Conservation (phyloP, 2,888 invertebrate species). For the Parnassius apollo region DNA sequence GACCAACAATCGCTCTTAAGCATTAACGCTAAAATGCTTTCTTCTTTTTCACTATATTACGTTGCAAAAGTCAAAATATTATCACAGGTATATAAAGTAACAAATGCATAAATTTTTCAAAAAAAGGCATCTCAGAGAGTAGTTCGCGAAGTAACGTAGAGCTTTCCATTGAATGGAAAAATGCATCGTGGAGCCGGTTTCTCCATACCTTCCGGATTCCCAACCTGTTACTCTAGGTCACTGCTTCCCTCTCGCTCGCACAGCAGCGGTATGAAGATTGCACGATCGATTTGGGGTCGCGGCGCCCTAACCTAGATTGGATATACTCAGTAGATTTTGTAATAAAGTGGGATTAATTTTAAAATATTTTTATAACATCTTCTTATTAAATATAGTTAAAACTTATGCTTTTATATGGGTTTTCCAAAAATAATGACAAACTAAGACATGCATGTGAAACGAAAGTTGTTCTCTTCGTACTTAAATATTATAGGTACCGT, state of each 20-base stretch:
- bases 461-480: too few relatives aligned
- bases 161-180: conserved; percentile 80
- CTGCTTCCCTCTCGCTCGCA: conserved; percentile 59
- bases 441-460: too few relatives aligned
- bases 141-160: conserved; percentile 58
- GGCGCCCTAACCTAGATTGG: conserved; percentile 78
- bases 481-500: too few relatives aligned
- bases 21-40: too few relatives aligned
- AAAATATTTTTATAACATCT: background rate
- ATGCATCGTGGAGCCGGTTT: conserved; percentile 76
- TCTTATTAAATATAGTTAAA: too few relatives aligned
- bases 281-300: conserved; percentile 74
- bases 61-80: background rate
- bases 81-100: background rate
- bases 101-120: conserved; percentile 7
- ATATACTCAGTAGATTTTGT: conserved; percentile 62
- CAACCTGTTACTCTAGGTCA: conserved; percentile 80
- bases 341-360: conserved; percentile 21
- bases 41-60: too few relatives aligned
- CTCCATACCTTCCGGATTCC: conserved; percentile 77
- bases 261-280: conserved; percentile 51
- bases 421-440: too few relatives aligned
- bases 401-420: too few relatives aligned
- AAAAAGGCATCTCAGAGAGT: conserved; percentile 34
- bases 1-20: too few relatives aligned